Evolutionary conservation across 1,140 invertebrate genomes (phyloP), one percentile per base, ranked within the genome.

Genomic region (Ditylenchus dipsaci): DNA sequence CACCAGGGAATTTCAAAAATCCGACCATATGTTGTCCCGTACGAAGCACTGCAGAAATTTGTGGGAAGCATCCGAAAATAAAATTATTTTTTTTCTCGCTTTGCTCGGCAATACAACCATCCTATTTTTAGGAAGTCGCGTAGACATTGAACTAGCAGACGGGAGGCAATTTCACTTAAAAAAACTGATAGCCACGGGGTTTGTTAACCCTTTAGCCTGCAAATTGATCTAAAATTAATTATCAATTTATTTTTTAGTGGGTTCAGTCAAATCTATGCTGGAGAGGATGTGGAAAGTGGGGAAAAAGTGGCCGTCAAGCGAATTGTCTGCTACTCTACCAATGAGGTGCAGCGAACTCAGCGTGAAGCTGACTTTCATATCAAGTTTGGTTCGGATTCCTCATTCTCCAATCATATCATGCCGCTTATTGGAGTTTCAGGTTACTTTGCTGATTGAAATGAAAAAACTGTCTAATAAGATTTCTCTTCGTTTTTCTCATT

Each of bases 181-280:
- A 43, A 71, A 47, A 17, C 3, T 61, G 17, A 72, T 71, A 15
- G 69, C 69, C 15, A 53, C 43, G 23, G 69, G 69, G 69, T 71
- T 33, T n/a, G 47, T 68, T 17, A 3, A 5, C 63, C 33, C 33
- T 33, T 62, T 9, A 56, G 3, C 42, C 7, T 60, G 3, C 45
- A 13, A 30, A 19, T 38, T 61, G 3, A 5, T 8, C 23, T 53
- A 53, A 19, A 53, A 53, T 45, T 0, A 19, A 38, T 13, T 45
- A 38, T 45, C 23, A 38, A 38, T 38, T 38, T 38, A 38, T 38
- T 13, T 72, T 72, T 38, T 21, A 71, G 69, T 9, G 69, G 69
- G 8, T 71, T 71, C 71, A 71, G 69, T 53, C 69, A 71, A 72
- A 74, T 71, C 7, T 72, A 42, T 38, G 8, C 58, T 27, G 69